Conservation (phyloP, 2,888 invertebrate species). For the Tromatobia lineatoria region DNA sequence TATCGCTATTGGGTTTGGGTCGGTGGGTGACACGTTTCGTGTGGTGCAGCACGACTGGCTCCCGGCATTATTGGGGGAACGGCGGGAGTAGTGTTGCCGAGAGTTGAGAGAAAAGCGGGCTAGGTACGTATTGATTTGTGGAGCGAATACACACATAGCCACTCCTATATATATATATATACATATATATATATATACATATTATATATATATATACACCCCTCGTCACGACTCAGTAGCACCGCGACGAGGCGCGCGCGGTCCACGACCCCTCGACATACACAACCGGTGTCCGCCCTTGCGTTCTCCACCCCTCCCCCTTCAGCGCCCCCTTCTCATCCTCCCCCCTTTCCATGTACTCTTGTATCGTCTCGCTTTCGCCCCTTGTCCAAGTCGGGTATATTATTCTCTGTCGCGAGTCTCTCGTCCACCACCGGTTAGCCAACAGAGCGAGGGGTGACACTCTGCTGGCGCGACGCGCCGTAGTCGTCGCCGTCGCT, state of each 20-base stretch:
- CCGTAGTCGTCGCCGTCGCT: conserved; percentile 41
- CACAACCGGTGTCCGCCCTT: conserved; percentile 62
- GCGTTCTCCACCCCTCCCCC: conserved; percentile 47
- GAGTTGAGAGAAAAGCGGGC: conserved; percentile 40
- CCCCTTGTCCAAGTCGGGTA: conserved; percentile 67
- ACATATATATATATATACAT: conserved; percentile 70
- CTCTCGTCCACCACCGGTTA: conserved; percentile 65
- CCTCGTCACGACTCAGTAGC: conserved; percentile 71
- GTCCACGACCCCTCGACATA: conserved; percentile 67
- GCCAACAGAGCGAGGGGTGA: conserved; percentile 19
- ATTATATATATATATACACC: conserved; percentile 68
- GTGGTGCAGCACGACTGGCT: conserved; percentile 68
- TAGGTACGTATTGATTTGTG: conserved; percentile 82
- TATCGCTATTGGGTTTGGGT: conserved; percentile 77
- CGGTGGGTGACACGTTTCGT: conserved; percentile 83
- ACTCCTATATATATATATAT: conserved; percentile 1
- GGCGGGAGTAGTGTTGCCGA: conserved; percentile 47
- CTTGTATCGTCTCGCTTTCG: conserved; percentile 52
- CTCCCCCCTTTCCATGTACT: conserved; percentile 61
- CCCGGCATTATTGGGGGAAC: conserved; percentile 39
- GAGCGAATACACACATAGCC: conserved; percentile 71
- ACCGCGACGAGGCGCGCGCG: conserved; percentile 56
- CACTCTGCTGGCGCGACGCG: conserved; percentile 69
- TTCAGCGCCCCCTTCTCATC: conserved; percentile 16
- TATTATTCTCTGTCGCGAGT: conserved; percentile 58